phyloP scores from a whole-genome alignment of 2,888 invertebrate species.

The Acleris sparsana region DNA sequence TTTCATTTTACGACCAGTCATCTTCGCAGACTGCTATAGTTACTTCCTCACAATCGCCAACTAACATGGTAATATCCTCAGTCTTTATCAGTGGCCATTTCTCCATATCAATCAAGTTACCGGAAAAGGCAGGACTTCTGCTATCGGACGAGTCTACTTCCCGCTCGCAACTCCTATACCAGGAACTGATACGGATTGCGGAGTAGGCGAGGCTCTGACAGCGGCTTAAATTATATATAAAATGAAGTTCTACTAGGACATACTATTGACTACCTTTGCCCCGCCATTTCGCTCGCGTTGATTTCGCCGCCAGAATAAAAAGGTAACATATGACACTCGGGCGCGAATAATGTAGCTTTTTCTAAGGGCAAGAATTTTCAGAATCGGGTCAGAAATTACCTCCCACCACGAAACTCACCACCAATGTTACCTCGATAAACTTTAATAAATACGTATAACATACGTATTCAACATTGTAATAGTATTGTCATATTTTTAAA shows the following conservation, averaged over 20 bases:
- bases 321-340: too few species aligned
- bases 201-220: background rate
- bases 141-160: slow-evolving; percentile 1
- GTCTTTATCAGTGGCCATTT: slow-evolving; percentile 3
- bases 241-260: background rate
- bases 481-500: background rate
- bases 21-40: background rate
- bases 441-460: background rate
- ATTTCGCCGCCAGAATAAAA: too few species aligned
- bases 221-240: background rate
- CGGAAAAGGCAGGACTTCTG: slow-evolving; percentile 18
- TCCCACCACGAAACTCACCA: too few species aligned
- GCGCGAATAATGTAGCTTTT: too few species aligned
- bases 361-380: too few species aligned
- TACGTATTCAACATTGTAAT: background rate
- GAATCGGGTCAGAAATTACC: too few species aligned
- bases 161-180: background rate
- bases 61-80: background rate
- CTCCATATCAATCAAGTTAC: background rate
- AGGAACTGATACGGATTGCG: slow-evolving; percentile 7
- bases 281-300: too few species aligned
- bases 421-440: background rate
- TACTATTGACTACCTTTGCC: too few species aligned
- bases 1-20: too few species aligned
- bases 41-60: background rate